A percentile compares a stretch with the other conserved stretches of the same genome.
phyloP scores from a whole-genome alignment of 2,797 vertebrate genomes.

The Helostoma temminkii region DNA sequence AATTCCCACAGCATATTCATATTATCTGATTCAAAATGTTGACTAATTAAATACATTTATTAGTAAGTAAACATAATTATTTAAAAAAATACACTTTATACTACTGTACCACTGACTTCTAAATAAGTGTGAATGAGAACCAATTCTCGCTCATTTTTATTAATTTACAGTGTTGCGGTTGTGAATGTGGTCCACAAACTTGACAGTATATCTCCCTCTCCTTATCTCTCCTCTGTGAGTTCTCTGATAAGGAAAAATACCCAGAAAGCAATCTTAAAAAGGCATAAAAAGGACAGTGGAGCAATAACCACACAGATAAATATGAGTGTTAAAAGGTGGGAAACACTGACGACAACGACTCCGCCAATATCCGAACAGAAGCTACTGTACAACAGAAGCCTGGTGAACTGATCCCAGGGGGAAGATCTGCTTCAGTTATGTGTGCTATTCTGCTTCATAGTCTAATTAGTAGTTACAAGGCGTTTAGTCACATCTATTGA shows the following conservation, averaged over 20 bases:
- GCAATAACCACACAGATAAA: slow-evolving; percentile 38
- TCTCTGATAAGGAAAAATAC: slow-evolving; percentile 37
- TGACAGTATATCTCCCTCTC: neutral
- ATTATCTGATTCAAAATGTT: slow-evolving; percentile 26
- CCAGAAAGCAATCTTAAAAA: slow-evolving; percentile 29
- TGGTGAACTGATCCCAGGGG: slow-evolving; percentile 48
- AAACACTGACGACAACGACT: slow-evolving; percentile 36
- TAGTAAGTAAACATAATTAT: neutral
- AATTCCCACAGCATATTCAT: slow-evolving; percentile 22
- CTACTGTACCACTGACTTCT: no score
- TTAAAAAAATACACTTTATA: neutral
- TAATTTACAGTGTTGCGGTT: neutral
- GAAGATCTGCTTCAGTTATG: slow-evolving; percentile 43
- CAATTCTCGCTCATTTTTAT: neutral
- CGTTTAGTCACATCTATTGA: slow-evolving; percentile 50
- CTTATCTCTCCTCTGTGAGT: slow-evolving; percentile 32
- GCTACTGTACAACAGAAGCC: slow-evolving; percentile 32
- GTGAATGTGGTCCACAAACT: slow-evolving; percentile 6
- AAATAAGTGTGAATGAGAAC: no score
- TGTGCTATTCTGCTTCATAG: slow-evolving; percentile 44
- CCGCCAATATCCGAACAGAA: slow-evolving; percentile 54
- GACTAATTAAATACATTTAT: slow-evolving; percentile 28
- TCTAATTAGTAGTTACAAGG: slow-evolving; percentile 56
- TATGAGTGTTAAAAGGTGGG: slow-evolving; percentile 35
- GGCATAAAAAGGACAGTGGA: slow-evolving; percentile 26